Base-by-base conservation (phyloP, 1,140 invertebrate species). In the Tetragonula clypearis region DNA sequence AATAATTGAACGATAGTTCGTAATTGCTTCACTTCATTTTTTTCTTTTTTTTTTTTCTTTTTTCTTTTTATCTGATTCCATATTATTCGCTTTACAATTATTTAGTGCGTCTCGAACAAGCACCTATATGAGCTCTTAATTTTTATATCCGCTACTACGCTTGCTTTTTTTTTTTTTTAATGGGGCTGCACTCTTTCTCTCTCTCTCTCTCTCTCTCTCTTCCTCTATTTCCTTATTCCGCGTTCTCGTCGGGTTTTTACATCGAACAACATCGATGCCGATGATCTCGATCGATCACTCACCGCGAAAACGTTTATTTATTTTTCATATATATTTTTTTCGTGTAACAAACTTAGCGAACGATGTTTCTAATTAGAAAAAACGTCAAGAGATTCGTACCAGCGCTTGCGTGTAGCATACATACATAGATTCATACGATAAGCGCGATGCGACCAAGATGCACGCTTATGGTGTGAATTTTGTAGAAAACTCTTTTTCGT, bases 401-500 rank as follows among this genome's bases (percentile, higher is more conserved):
- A 87, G 86, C 86, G 88, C 79, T 82, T 84, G 82, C 68, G 71
- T 86, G 74, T 88, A 86, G 85, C 84, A 81, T 91, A 91, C 88
- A 91, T 90, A 91, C 88, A 62, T 77, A 92, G 87, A 90, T 90
- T 91, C 82, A 90, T 86, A 86, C 85, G 72, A 89, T 87, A 87
- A 90, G 90, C 90, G 86, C 60, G 81, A 86, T 76, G 26, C 69
- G 60, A 75, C 65, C n/a, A 26, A 75, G 23, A 88, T 85, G 65
- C 82, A 79, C 86, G 86, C 85, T 86, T 89, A 90, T 87, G 73
- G 85, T 77, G 84, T 90, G 88, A 90, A 90, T 90, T 84, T 87
- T 85, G 88, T 90, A 90, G 86, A 87, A 90, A 90, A 90, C 86
- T 90, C 84, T 91, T 75, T 49, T 90, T 93, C 89, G 93, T 94